A percentile compares a stretch with the other conserved stretches of the same genome.
Conservation (phyloP, 2,113 vertebrate genomes). For the human region GRCh38 chr3:32730001-32730500, state of each 20-base stretch:
- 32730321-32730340: too few species aligned
- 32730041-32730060: too few species aligned
- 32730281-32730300: neutral
- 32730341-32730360: too few species aligned
- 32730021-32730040: too few species aligned
- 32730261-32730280: neutral
- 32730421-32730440: neutral
- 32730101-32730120: neutral
- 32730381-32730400: neutral
- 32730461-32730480: neutral
- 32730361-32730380: too few species aligned
- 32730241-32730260: conserved; percentile 7
- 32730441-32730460: neutral
- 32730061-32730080: neutral
- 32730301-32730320: accelerated
- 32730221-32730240: conserved; percentile 27
- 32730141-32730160: neutral
- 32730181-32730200: neutral
- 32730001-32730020: too few species aligned
- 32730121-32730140: neutral
- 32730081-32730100: neutral
- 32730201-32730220: neutral
- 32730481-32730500: neutral
- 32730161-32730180: neutral
- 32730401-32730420: neutral